phyloP scores from a whole-genome alignment of 2,113 vertebrate species.

The cattle (Bos taurus) region DNA sequence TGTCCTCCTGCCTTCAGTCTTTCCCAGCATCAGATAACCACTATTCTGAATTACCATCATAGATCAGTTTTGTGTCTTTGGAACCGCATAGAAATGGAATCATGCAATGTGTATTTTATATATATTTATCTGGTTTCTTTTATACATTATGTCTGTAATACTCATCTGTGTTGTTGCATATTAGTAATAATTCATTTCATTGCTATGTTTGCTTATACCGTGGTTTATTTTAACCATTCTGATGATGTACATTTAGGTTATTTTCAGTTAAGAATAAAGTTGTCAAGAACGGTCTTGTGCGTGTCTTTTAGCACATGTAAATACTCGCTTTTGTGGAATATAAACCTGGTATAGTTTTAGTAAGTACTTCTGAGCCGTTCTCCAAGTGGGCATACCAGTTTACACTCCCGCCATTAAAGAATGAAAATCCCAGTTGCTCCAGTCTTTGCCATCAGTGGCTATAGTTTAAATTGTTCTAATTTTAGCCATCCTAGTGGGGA shows the following conservation, averaged over 20 bases:
- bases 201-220: not conserved
- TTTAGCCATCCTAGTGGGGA: not conserved
- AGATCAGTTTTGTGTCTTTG: not conserved
- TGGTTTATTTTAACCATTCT: not conserved
- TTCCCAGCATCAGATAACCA: not conserved
- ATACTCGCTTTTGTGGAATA: not conserved
- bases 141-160: not conserved
- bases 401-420: not conserved
- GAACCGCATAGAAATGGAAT: not conserved
- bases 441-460: not conserved
- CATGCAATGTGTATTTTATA: not conserved
- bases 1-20: not conserved
- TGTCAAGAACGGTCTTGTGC: not conserved
- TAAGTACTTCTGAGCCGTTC: not conserved
- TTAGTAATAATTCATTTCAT: not conserved
- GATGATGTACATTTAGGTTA: not conserved
- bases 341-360: not conserved
- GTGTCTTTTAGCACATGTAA: not conserved
- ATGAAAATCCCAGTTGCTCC: not conserved
- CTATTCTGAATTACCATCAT: not conserved
- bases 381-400: not conserved
- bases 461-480: slow-evolving; percentile 19
- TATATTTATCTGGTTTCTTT: not conserved
- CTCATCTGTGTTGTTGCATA: not conserved
- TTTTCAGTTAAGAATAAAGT: slow-evolving; percentile 2